Evolutionary conservation across 2,888 invertebrate species (phyloP).

Genomic region (Cantharis lateralis): DNA sequence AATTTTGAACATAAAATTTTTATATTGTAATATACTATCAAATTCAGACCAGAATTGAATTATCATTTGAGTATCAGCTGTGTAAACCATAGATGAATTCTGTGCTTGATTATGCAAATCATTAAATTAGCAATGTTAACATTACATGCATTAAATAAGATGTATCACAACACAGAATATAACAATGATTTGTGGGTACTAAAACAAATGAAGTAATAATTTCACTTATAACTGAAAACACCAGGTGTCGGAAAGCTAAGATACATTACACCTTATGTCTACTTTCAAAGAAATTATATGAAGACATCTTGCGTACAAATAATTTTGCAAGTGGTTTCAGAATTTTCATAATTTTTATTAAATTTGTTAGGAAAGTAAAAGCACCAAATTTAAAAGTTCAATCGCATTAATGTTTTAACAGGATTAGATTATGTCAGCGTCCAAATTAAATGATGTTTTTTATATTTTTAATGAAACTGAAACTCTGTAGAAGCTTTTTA

Average conservation of each 20-base stretch:
- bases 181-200: not conserved
- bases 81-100: not conserved
- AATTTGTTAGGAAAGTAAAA: not conserved
- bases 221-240: not conserved
- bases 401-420: not conserved
- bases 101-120: not conserved
- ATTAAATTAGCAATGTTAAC: not conserved
- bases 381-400: not conserved
- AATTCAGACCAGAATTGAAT: no score
- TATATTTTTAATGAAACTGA: no score
- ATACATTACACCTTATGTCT: not conserved
- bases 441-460: no score
- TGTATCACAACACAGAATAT: not conserved
- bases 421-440: not conserved
- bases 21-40: no score
- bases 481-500: no score
- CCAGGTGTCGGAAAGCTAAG: not conserved
- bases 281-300: not conserved
- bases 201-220: not conserved
- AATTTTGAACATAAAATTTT: no score
- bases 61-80: no score
- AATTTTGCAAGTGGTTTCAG: not conserved
- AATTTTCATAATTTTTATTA: not conserved
- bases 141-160: not conserved
- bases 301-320: not conserved